Evolutionary conservation across 2,888 invertebrate species (phyloP), one percentile per base, ranked within the genome.

Genomic region (Leptinotarsa tumamoca): DNA sequence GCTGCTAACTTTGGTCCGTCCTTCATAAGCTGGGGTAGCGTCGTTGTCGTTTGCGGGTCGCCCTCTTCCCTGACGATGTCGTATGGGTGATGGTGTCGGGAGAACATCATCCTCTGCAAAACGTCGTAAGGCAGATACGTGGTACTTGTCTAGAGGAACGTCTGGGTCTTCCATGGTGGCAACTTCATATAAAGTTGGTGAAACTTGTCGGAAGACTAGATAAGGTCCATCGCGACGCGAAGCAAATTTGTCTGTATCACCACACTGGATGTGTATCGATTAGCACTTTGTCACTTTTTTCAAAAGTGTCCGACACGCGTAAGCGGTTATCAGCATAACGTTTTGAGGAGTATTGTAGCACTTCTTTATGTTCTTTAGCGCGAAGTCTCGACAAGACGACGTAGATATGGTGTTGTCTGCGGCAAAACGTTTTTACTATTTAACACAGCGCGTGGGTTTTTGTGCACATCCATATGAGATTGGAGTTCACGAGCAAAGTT

Each of bases 401-500:
- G 13, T 13, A 78, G 66, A 51, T 75, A 70, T 18, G 75, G 79
- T 0, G 67, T 73, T 2, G 77, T 71, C 54, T 75, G 68, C 4
- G 75, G 58, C 5, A 75, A 49, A 68, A 77, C 72, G 61, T 74
- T 79, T 17, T 77, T 77, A 66, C 56, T 52, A 3, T 72, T 43
- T 15, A 74, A 27, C 10, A 78, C 50, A 18, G 52, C 67, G 3
- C 74, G 63, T 15, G 69, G n/a, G 33, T 83, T 81, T 50, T 68
- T 67, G 0, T 61, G 43, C 4, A 73, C 75, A 13, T 82, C 79
- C 33, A 73, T 69, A 1, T 81, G 81, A 78, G 75, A 80, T 69
- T 79, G 74, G 13, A 85, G 18, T 61, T 86, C 85, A 3, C 84
- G 74, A 0, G 52, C 78, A 23, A 73, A 78, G 15, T 43, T 68